Evolutionary conservation across 2,888 invertebrate genomes (phyloP).

Genomic region (Caenorhabditis macrosperma): DNA sequence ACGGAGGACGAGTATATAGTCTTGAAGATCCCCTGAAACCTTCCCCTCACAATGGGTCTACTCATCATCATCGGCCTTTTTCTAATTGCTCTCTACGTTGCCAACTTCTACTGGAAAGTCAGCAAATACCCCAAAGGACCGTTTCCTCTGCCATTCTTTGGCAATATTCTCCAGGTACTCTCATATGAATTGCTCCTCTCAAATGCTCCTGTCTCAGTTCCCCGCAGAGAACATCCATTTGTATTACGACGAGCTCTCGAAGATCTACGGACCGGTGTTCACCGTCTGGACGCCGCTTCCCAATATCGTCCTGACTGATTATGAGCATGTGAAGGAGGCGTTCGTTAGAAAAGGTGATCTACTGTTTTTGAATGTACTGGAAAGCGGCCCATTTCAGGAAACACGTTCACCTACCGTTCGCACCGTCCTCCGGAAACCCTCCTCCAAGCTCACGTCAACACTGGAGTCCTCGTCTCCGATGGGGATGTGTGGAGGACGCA

Average conservation of each 20-base stretch:
- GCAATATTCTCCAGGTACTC: conserved; percentile 57
- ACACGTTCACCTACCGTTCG: conserved; percentile 33
- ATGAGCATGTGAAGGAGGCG: conserved; percentile 66
- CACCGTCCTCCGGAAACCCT: conserved; percentile 40
- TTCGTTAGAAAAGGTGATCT: conserved; percentile 50
- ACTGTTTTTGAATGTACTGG: background rate
- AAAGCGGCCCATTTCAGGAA: conserved; percentile 22
- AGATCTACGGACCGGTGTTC: conserved; percentile 70
- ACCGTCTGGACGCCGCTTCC: conserved; percentile 70
- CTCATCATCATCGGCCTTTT: background rate
- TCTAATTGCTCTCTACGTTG: conserved; percentile 35
- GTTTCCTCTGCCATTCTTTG: conserved; percentile 60
- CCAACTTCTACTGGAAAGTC: conserved; percentile 60
- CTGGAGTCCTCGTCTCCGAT: conserved; percentile 49
- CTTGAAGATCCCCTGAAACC: background rate
- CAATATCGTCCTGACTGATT: conserved; percentile 61
- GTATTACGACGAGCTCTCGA: conserved; percentile 46
- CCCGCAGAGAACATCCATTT: conserved; percentile 45
- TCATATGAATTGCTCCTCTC: too few relatives aligned
- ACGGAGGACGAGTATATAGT: too few relatives aligned
- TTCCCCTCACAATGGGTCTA: conserved; percentile 21
- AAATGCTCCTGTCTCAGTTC: too few relatives aligned
- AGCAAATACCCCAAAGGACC: conserved; percentile 65
- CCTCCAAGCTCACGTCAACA: conserved; percentile 10
- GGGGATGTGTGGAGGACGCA: conserved; percentile 68